Conservation (phyloP, 2,797 vertebrate species). For the Pempheris klunzingeri region DNA sequence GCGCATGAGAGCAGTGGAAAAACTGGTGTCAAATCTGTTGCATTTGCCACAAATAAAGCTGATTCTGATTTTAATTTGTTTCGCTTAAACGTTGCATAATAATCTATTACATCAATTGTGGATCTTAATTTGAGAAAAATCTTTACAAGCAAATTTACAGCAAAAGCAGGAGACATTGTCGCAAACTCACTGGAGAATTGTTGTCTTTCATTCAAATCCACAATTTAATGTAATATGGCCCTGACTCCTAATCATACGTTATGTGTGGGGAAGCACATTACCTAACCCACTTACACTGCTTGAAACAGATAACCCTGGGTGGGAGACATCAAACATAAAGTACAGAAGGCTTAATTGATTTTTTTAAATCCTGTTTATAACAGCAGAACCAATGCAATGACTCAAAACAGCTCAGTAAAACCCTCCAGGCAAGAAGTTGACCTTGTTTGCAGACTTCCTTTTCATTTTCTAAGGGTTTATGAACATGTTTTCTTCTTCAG, state of each 20-base stretch:
- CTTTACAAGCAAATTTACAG: not conserved
- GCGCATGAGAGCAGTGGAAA: too few relatives aligned
- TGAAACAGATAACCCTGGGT: conserved; percentile 72
- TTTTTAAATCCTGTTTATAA: conserved; percentile 72
- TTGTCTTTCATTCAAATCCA: conserved; percentile 22
- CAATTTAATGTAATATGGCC: conserved; percentile 19
- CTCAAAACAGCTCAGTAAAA: conserved; percentile 69
- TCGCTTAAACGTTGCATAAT: too few relatives aligned
- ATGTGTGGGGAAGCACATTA: conserved; percentile 63
- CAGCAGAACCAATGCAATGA: conserved; percentile 72
- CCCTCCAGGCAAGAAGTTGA: conserved; percentile 69
- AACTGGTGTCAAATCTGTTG: too few relatives aligned
- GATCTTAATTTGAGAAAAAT: not conserved
- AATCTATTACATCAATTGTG: not conserved
- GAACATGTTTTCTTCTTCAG: conserved; percentile 52
- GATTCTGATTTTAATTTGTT: too few relatives aligned
- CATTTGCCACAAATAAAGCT: too few relatives aligned
- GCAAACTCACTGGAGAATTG: not conserved
- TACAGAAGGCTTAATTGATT: conserved; percentile 74
- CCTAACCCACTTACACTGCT: conserved; percentile 68
- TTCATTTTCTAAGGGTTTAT: conserved; percentile 57
- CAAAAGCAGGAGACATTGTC: not conserved
- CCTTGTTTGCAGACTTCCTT: conserved; percentile 76
- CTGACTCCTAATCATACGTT: conserved; percentile 35
- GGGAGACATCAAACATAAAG: conserved; percentile 73